Base-by-base conservation (phyloP, 2,113 vertebrate genomes). In the Entomyzon cyanotis region DNA sequence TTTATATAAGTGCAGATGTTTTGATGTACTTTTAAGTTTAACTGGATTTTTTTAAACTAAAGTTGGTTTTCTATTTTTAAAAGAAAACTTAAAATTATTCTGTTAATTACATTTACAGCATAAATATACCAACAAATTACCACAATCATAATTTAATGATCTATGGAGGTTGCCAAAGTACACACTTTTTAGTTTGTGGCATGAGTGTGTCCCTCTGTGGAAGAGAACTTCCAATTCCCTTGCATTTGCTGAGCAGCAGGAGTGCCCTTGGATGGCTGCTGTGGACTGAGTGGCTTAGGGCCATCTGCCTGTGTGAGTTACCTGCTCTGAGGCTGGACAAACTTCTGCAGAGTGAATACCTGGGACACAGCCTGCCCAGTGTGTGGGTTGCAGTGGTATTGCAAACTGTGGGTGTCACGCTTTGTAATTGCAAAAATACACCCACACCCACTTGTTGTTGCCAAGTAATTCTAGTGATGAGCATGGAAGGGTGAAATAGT, bases 361-460 rank as follows among this genome's bases (percentile, higher is more conserved):
- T 52, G 47, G 35, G 35, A 31, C 46, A 10, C 27, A 5, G 59
- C 47, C 80, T 78, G 58, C 68, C 76, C 28, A 2, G 60, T 24
- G 4, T 22, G 91, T 94, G 79, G 84, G 84, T 9, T 85, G 83
- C 60, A 84, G 1, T 56, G 87, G 39, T 47, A 24, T 75, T 87
- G 63, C 88, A 46, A 90, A 41, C 69, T 81, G 27, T 25, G 23
- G 63, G 82, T 74, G 92, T 96, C 93, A 90, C 2, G 0, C 92
- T 63, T 84, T 1, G 4, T 59, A 81, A 94, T 94, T 86, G 77
- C 79, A 65, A 56, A 95, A 88, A 74, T n/a, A 80, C 10, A 71
- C 56, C 76, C 93, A 90, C 93, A 42, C 92, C 93, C 73, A 16
- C 44, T 60, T 89, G 90, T 60, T 89, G 90, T 60, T 95, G 93